A percentile compares a stretch with the other conserved stretches of the same genome.
These are phyloP conservation scores for Rachycentron canadum DNA, from an alignment of 2,797 vertebrate species.

Conservation along the genomic window DNA sequence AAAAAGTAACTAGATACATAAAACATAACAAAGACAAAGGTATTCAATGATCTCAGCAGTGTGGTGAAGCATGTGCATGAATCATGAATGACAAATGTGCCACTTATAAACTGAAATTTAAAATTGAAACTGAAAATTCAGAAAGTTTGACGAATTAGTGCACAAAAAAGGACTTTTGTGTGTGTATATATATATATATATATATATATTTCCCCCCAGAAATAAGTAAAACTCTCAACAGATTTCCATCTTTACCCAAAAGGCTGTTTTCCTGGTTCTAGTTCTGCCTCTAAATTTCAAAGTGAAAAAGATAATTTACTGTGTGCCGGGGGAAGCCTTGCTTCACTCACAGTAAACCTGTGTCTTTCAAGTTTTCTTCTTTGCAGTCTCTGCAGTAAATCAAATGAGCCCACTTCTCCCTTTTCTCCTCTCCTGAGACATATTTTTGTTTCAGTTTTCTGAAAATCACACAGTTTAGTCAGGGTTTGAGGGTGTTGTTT, in stretches of 20 bases:
- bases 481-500: conserved; percentile 76
- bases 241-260: conserved; percentile 63
- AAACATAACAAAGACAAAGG: conserved; percentile 8
- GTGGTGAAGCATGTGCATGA: not conserved
- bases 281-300: conserved; percentile 69
- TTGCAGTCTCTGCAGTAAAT: conserved; percentile 74
- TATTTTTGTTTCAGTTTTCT: conserved; percentile 79
- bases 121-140: too few species aligned
- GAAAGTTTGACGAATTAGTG: not conserved
- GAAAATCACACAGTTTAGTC: conserved; percentile 80
- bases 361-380: conserved; percentile 77
- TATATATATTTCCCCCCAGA: not conserved
- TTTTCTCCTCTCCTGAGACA: conserved; percentile 74
- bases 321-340: conserved; percentile 71
- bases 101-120: not conserved
- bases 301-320: conserved; percentile 71
- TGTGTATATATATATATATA: too few species aligned
- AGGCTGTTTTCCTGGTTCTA: conserved; percentile 58
- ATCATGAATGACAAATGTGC: not conserved
- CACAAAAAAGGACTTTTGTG: too few species aligned
- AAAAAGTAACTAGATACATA: not conserved
- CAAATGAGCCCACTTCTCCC: conserved; percentile 71
- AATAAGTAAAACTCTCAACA: conserved; percentile 37
- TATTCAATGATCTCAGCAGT: not conserved
- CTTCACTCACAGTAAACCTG: conserved; percentile 78